Base-by-base conservation (phyloP, 2,113 vertebrate genomes). In the Mesoclemmys tuberculata region DNA sequence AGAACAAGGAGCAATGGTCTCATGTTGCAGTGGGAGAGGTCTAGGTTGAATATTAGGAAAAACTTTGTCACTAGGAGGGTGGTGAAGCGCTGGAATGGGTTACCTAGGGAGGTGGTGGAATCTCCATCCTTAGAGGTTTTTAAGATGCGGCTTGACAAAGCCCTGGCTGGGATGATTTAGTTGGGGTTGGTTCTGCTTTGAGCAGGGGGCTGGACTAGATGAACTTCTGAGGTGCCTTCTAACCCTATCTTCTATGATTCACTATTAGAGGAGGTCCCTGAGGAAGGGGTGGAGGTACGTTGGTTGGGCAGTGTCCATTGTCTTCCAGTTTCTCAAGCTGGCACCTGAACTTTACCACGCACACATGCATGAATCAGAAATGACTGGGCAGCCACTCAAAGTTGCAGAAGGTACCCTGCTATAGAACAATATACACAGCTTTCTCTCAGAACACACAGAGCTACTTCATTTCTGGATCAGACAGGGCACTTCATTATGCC, bases 361-460 rank as follows among this genome's bases (percentile, higher is more conserved):
- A 68, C 35, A n/a, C 18, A 19, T 18, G 18, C 2, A 9, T n/a
- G 64, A n/a, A 68, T 19, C 64, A 68, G 64, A 68, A 68, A n/a
- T 68, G 64, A 68, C 18, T 9, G 18, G 64, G 18, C 64, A 68
- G 64, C n/a, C 14, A 18, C 18, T 68, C 35, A 38, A 68, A 21
- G 35, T 18, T 68, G 64, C 64, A n/a, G 31, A n/a, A 19, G 61
- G 18, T 31, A n/a, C 61, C 61, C 16, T 2, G 8, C 18, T 8
- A 3, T 16, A 16, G 8, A 68, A 68, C 31, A 68, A n/a, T 8
- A 5, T n/a, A 14, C 14, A 13, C 58, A 38, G 49, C 0, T 0
- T 21, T 24, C 56, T 44, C 31, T 49, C 74, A 10, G 3, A 8
- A 51, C 18, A 8, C 80, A 41, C 18, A 27, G 4, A 14, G 44